Base-by-base conservation (phyloP, 1,140 invertebrate species). In the Arctopsyche grandis region DNA sequence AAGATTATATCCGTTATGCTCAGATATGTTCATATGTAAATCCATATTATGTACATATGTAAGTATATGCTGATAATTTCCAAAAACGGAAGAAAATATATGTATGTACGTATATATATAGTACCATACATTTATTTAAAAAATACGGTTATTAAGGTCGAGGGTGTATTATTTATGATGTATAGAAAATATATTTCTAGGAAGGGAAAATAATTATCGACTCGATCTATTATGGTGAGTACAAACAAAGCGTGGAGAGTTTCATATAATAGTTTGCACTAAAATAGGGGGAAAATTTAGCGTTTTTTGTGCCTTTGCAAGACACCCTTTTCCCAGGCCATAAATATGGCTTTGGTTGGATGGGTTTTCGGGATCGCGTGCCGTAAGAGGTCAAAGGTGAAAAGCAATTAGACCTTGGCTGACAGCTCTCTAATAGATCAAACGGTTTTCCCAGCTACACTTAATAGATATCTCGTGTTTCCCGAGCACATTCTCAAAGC, bases 391-490 rank as follows among this genome's bases (percentile, higher is more conserved):
- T 81, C 77, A 79, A 77, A 81, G 80, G 80, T 81, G 77, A 81
- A 81, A 79, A 81, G 80, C 78, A 81, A 81, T 81, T 79, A 81
- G 80, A 79, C 69, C 74, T 63, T 26, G 43, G 29, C 69, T 63
- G 80, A 79, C 73, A 78, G 80, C 52, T 79, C 63, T 74, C 78
- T 79, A 79, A 81, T 79, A 81, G 77, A 81, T 81, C 77, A 81
- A 81, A 69, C 43, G 77, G 73, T 76, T 70, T 52, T 70, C 66
- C 69, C 29, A 63, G 71, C 63, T 29, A 22, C 22, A 70, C 52
- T 58, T 81, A 81, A 81, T 81, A 78, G 80, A 81, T 81, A 81
- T 79, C 63, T 70, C 78, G 71, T 81, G 80, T 81, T 80, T 81
- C 52, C 71, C 16, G 26, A 10, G n/a, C n/a, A 48, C 44, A 74